Conservation (phyloP, 2,888 invertebrate species). For the Odiellus spinosus region DNA sequence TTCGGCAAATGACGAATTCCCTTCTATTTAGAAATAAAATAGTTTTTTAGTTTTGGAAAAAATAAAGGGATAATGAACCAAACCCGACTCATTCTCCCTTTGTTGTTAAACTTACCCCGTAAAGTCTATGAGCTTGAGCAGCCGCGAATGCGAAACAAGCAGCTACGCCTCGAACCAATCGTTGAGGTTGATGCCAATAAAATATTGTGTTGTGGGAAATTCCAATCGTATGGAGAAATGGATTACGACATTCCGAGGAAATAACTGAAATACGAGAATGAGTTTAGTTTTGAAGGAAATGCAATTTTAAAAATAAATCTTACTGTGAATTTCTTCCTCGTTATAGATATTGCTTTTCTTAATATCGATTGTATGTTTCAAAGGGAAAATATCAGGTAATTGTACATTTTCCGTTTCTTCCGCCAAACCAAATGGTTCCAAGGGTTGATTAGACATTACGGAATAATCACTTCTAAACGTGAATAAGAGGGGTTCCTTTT, state of each 20-base stretch:
- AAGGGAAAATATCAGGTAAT: slow-evolving; percentile 56
- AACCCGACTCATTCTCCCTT: no score
- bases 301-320: slow-evolving; percentile 30
- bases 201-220: slow-evolving; percentile 37
- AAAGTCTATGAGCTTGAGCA: slow-evolving; percentile 52
- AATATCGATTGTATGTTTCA: slow-evolving; percentile 53
- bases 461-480: no score
- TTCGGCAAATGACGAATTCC: no score
- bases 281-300: no score
- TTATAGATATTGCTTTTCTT: slow-evolving; percentile 46
- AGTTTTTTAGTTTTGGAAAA: no score
- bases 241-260: slow-evolving; percentile 14
- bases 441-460: no score
- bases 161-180: slow-evolving; percentile 22
- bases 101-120: slow-evolving; percentile 44
- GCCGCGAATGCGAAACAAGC: slow-evolving; percentile 51
- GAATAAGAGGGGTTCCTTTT: no score
- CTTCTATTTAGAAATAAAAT: no score
- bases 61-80: no score
- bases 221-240: slow-evolving; percentile 60
- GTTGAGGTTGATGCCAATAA: slow-evolving; percentile 20
- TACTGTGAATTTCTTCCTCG: slow-evolving; percentile 49
- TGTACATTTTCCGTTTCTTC: slow-evolving; percentile 38
- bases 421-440: slow-evolving; percentile 18
- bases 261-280: slow-evolving; percentile 21